These are phyloP conservation scores for Metaphire vulgaris DNA, from an alignment of 1,140 invertebrate species.

Conservation along the genomic window DNA sequence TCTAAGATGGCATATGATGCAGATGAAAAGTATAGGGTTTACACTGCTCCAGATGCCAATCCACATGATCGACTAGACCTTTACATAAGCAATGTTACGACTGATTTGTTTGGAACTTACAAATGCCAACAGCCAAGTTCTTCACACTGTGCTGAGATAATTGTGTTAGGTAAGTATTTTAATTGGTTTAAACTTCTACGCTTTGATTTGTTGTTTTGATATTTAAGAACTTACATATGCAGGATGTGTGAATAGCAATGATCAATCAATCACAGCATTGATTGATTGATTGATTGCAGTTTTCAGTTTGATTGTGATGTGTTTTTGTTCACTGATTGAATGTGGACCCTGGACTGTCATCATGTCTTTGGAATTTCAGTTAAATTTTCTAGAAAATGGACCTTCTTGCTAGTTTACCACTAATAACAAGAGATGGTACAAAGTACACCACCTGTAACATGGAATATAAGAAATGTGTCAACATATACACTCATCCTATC, in stretches of 20 bases:
- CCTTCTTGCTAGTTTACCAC: no score
- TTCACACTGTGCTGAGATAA: not conserved
- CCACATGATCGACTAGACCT: not conserved
- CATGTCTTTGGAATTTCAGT: not conserved
- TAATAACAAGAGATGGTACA: no score
- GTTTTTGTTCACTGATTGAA: not conserved
- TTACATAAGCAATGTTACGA: not conserved
- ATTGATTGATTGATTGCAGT: no score
- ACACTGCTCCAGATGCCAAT: not conserved
- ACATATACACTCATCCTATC: no score
- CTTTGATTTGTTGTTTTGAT: not conserved
- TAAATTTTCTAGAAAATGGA: no score
- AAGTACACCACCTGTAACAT: no score
- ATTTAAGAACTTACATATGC: no score
- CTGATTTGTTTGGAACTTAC: not conserved
- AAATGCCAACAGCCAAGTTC: not conserved
- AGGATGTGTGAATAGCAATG: no score
- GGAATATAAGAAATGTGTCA: no score
- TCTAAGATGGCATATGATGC: not conserved
- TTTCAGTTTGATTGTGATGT: no score
- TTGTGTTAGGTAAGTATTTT: not conserved
- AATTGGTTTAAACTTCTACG: not conserved
- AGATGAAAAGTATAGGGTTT: not conserved
- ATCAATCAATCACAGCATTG: no score
- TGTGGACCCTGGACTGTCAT: not conserved